Conservation (phyloP, 2,888 invertebrate species). For the Limenitis camilla region DNA sequence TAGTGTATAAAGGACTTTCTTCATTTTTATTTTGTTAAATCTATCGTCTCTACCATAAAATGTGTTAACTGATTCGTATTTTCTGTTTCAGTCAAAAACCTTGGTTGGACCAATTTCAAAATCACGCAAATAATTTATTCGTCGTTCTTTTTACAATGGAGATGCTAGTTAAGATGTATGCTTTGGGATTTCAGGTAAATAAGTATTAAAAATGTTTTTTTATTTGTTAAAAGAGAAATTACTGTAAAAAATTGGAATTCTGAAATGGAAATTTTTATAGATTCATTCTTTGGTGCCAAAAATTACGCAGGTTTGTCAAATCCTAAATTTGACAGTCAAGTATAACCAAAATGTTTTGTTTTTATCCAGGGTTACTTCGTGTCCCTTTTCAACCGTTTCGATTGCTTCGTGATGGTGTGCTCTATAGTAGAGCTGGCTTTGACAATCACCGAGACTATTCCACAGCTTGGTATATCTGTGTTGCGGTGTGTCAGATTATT, state of each 20-base stretch:
- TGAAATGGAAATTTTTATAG: too few species aligned
- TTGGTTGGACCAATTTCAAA: constrained; percentile 97
- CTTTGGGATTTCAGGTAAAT: constrained; percentile 94
- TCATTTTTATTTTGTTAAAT: too few species aligned
- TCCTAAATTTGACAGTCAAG: too few species aligned
- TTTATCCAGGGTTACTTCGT: constrained; percentile 93
- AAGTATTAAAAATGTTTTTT: not conserved
- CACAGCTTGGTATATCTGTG: constrained; percentile 97
- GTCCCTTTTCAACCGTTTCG: constrained; percentile 99
- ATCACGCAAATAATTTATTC: constrained; percentile 95
- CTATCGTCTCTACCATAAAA: too few species aligned
- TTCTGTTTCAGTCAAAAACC: constrained; percentile 17
- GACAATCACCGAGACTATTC: constrained; percentile 91
- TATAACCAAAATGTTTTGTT: not conserved
- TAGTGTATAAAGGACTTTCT: too few species aligned
- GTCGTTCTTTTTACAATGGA: constrained; percentile 98
- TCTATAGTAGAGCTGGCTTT: constrained; percentile 96
- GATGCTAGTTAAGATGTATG: constrained; percentile 99
- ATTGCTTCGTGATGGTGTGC: constrained; percentile 99
- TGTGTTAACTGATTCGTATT: not conserved
- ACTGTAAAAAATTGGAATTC: too few species aligned
- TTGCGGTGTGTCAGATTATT: constrained; percentile 96
- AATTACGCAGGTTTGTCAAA: too few species aligned
- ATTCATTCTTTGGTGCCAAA: too few species aligned
- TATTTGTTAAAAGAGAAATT: not conserved